phyloP scores from a whole-genome alignment of 1,140 invertebrate genomes.

The Anastatus disparis region DNA sequence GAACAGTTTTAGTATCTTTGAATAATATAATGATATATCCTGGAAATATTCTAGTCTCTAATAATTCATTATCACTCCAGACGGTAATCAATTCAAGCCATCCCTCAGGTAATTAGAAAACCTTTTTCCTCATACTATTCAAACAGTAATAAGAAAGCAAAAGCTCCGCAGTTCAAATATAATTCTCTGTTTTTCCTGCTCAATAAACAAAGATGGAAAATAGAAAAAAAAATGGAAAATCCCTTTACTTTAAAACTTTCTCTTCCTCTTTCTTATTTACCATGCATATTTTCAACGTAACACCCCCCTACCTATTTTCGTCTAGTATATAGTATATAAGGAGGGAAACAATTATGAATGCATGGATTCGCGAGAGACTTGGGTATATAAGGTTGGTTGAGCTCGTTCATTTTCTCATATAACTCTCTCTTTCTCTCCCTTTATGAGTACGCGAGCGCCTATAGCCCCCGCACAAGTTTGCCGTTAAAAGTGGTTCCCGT shows the following conservation, averaged over 20 bases:
- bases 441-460: too few species aligned
- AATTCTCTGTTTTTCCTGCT: too few species aligned
- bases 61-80: too few species aligned
- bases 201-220: conserved; percentile 15
- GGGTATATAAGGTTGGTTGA: not conserved
- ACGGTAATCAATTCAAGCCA: not conserved
- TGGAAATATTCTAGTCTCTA: too few species aligned
- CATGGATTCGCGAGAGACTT: not conserved
- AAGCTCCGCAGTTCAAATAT: too few species aligned
- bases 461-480: not conserved
- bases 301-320: too few species aligned
- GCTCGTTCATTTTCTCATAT: too few species aligned
- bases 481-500: conserved; percentile 12
- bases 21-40: too few species aligned
- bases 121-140: not conserved
- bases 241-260: not conserved
- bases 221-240: not conserved
- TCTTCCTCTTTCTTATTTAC: not conserved
- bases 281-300: not conserved
- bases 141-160: not conserved
- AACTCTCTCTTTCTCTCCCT: not conserved
- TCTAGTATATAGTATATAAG: too few species aligned
- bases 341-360: conserved; percentile 23
- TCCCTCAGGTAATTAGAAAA: conserved; percentile 2
- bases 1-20: too few species aligned